These are phyloP conservation scores for Rhinolophus ferrumequinum DNA, from an alignment of 2,113 vertebrate genomes.

Conservation along the genomic window DNA sequence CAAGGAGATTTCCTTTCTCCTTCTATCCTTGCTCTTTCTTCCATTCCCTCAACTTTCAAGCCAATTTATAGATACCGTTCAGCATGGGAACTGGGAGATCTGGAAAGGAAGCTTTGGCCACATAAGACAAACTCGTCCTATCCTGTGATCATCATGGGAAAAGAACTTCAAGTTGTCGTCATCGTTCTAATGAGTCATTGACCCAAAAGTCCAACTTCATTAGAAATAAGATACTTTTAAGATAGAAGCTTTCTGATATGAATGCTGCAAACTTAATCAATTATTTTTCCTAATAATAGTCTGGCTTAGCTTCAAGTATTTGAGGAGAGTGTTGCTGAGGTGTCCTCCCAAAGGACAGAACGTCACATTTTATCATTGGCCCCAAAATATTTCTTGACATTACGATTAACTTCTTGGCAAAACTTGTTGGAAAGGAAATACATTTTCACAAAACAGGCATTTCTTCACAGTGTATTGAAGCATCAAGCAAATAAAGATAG, in stretches of 20 bases:
- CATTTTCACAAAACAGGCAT: slow-evolving; percentile 38
- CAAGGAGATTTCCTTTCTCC: slow-evolving; percentile 52
- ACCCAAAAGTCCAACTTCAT: background rate
- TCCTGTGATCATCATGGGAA: background rate
- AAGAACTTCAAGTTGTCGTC: background rate
- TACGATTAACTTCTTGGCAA: slow-evolving; percentile 67
- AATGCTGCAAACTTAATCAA: background rate
- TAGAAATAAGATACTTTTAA: background rate
- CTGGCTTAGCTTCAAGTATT: background rate
- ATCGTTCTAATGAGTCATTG: background rate
- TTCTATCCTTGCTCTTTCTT: background rate
- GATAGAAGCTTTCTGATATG: background rate
- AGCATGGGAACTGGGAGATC: background rate
- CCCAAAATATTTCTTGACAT: slow-evolving; percentile 28
- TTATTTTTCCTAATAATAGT: background rate
- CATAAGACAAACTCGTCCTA: background rate
- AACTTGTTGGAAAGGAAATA: slow-evolving; percentile 34
- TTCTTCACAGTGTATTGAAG: background rate
- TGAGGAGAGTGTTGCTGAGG: background rate
- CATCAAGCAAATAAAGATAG: slow-evolving; percentile 21
- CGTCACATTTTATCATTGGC: background rate
- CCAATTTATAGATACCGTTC: background rate
- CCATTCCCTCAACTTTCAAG: background rate
- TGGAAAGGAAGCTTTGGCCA: slow-evolving; percentile 3
- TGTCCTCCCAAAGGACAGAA: background rate